Base-by-base conservation (phyloP, 2,797 vertebrate species). In the Hirundo rustica region DNA sequence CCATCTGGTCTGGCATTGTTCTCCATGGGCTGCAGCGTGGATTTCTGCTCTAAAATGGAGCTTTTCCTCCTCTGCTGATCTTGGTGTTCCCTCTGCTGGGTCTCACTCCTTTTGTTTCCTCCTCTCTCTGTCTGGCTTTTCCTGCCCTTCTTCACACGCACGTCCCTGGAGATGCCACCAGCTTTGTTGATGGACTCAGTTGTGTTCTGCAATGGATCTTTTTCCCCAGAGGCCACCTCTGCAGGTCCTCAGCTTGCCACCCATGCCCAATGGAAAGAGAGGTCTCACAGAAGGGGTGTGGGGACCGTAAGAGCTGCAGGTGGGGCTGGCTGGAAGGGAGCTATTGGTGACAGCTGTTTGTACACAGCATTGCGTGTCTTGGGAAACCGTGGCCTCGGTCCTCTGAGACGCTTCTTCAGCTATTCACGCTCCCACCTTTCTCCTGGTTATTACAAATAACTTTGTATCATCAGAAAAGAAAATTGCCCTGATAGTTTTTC, bases 221-320 rank as follows among this genome's bases (percentile, higher is more conserved):
- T 65, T 61, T 70, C 18, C 51, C 13, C 34, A 70, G 47, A 16
- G 30, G 42, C 25, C 26, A 23, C 34, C 13, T 51, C 34, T 70
- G 65, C 18, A 36, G 18, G 34, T 77, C 8, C 19, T 42, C 36
- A 58, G 34, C 70, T 26, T 50, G 9, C 68, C 68, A 34, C 65
- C 11, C 11, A 2, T 1, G 3, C 42, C 32, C 0, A 1, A 0
- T 19, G 26, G 48, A 29, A 38, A 17, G n/a, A 34, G 8, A 13
- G 4, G 4, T 53, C 6, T 53, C 55, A 10, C 45, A 16, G n/a
- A 38, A 36, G 32, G 29, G 22, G 20, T 3, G 0, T 36, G 36
- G 22, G 26, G 13, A 64, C 60, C 0, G 0, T n/a, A 15, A 22
- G 7, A 42, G 8, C 62, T 85, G 72, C 17, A 17, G n/a, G 16